These are phyloP conservation scores for Ursus arctos DNA, from an alignment of 2,113 vertebrate genomes.

Conservation along the genomic window DNA sequence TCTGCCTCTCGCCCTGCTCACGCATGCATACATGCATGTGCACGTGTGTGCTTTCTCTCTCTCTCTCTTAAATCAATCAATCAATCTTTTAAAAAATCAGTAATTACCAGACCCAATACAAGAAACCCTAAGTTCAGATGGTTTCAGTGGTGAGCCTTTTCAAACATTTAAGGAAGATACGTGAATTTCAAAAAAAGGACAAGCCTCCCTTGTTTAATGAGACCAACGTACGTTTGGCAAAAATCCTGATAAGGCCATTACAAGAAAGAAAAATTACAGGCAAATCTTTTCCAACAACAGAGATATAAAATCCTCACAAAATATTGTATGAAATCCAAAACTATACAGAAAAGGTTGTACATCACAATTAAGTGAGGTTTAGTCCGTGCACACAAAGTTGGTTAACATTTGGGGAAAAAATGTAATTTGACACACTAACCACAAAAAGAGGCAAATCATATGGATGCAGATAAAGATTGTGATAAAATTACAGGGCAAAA, in stretches of 20 bases:
- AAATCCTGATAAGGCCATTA: not conserved
- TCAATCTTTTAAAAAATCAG: not conserved
- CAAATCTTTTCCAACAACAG: not conserved
- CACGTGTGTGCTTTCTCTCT: no score
- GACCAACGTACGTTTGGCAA: not conserved
- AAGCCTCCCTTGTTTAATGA: not conserved
- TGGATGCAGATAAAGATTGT: not conserved
- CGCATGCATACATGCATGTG: no score
- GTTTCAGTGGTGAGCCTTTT: not conserved
- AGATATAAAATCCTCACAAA: not conserved
- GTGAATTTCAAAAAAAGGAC: not conserved
- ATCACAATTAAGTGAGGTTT: not conserved
- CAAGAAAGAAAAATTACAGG: not conserved
- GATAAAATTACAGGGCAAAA: constrained; percentile 12
- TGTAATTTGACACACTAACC: not conserved
- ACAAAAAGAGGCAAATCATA: not conserved
- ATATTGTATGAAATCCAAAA: not conserved
- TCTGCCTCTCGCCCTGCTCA: not conserved
- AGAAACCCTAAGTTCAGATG: not conserved
- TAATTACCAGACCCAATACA: not conserved
- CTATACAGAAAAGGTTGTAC: not conserved
- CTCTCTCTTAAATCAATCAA: not conserved
- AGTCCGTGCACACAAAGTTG: not conserved
- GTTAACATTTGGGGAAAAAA: not conserved
- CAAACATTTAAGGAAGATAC: not conserved